Evolutionary conservation across 2,888 invertebrate species (phyloP).

Genomic region (Melinaea marsaeus): DNA sequence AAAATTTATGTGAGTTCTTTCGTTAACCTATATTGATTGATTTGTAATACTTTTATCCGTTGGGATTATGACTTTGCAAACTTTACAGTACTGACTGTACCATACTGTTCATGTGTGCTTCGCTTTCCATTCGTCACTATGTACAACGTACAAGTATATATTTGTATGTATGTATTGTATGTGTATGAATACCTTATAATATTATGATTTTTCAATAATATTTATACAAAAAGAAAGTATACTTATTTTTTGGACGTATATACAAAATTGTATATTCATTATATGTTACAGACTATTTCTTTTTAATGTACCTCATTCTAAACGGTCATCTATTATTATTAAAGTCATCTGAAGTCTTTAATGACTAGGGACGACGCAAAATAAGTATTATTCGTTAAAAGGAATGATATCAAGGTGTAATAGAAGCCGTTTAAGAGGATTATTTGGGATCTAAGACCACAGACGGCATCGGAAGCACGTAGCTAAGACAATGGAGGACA

Average conservation of each 20-base stretch:
- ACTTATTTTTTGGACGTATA: no score
- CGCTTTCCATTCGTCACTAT: no score
- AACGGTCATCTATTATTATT: slow-evolving; percentile 11
- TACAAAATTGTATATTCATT: no score
- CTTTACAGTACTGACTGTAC: no score
- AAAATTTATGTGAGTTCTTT: no score
- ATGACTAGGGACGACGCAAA: background rate
- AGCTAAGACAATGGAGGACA: slow-evolving; percentile 13
- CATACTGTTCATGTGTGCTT: no score
- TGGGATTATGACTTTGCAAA: no score
- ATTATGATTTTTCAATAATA: background rate
- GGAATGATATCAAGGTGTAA: slow-evolving; percentile 15
- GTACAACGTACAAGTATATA: background rate
- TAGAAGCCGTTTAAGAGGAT: slow-evolving; percentile 16
- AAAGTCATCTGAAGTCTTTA: slow-evolving; percentile 8
- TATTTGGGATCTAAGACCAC: slow-evolving; percentile 16
- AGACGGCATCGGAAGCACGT: slow-evolving; percentile 18
- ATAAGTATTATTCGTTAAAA: background rate
- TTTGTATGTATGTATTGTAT: background rate
- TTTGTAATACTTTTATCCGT: no score
- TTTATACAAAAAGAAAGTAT: no score
- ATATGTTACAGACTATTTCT: no score
- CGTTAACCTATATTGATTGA: no score
- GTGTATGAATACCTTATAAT: background rate
- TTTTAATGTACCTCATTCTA: no score